Percentiles rank a stretch among this genome's conserved stretches.
Conservation (phyloP, 92 coral and sea anemone genomes). For the Bergia sp. region DNA sequence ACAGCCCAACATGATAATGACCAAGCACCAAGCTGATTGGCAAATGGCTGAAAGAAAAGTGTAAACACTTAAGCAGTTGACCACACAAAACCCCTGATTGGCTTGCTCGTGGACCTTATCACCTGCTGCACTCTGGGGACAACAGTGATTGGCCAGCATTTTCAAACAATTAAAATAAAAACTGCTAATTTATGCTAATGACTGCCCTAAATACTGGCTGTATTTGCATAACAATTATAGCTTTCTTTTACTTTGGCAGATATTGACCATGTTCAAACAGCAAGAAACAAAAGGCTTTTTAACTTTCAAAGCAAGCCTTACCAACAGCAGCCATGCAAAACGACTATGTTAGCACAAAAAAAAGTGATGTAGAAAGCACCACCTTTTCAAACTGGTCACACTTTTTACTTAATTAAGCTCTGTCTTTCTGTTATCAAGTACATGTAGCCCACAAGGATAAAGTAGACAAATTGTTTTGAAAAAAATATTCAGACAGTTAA, state of each 20-base stretch:
- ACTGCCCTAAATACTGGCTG: constrained; percentile 66
- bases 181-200: constrained; percentile 75
- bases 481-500: background rate
- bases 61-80: constrained; percentile 59
- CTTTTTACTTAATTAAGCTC: background rate
- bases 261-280: constrained; percentile 41
- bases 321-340: constrained; percentile 27
- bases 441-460: background rate
- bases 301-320: constrained; percentile 30
- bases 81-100: constrained; percentile 67
- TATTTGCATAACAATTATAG: constrained; percentile 78
- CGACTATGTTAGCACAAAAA: constrained; percentile 13
- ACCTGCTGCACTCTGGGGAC: constrained; percentile 72
- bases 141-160: constrained; percentile 63
- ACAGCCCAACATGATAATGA: constrained; percentile 80
- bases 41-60: constrained; percentile 54
- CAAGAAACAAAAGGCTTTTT: constrained; percentile 44
- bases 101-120: constrained; percentile 59
- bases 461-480: too few relatives aligned
- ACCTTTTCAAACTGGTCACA: background rate
- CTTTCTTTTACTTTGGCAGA: constrained; percentile 37
- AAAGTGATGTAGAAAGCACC: background rate
- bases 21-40: constrained; percentile 74
- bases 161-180: constrained; percentile 63
- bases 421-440: background rate